Evolutionary conservation across 2,797 vertebrate genomes (phyloP).

Genomic region (Coracias cyanogaster): DNA sequence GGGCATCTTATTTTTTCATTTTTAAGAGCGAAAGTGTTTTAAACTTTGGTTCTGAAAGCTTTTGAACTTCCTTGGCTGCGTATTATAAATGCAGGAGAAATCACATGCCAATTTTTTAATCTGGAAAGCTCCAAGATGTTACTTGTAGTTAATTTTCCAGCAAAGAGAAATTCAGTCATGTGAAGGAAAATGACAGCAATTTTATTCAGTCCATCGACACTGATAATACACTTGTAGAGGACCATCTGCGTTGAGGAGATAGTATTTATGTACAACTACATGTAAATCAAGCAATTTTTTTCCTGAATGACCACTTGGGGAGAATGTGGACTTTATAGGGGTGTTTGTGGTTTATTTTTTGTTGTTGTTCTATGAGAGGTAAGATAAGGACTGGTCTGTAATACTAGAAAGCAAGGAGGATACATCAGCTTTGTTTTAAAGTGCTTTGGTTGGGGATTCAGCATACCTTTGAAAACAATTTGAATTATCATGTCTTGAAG

Average conservation of each 20-base stretch:
- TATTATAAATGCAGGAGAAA: neutral
- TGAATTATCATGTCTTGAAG: neutral
- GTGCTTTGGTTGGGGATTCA: neutral
- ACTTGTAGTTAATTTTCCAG: conserved; percentile 36
- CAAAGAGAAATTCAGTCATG: conserved; percentile 1
- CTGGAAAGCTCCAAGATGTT: neutral
- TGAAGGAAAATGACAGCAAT: conserved; percentile 26
- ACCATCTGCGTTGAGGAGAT: neutral
- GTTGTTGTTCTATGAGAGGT: neutral
- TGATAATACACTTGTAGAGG: conserved; percentile 10
- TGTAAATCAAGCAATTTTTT: neutral
- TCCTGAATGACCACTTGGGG: neutral
- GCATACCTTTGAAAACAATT: neutral
- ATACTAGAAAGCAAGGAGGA: neutral
- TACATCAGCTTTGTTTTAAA: neutral
- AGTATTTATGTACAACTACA: neutral
- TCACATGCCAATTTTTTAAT: neutral
- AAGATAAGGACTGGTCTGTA: neutral
- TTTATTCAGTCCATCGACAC: conserved; percentile 46
- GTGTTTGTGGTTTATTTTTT: neutral
- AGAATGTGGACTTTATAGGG: neutral
- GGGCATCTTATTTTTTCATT: neutral
- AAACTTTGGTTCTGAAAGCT: neutral
- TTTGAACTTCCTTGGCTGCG: neutral
- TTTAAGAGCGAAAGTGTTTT: neutral